Evolutionary conservation across 2,888 invertebrate species (phyloP).

Genomic region (Xestia ashworthii): DNA sequence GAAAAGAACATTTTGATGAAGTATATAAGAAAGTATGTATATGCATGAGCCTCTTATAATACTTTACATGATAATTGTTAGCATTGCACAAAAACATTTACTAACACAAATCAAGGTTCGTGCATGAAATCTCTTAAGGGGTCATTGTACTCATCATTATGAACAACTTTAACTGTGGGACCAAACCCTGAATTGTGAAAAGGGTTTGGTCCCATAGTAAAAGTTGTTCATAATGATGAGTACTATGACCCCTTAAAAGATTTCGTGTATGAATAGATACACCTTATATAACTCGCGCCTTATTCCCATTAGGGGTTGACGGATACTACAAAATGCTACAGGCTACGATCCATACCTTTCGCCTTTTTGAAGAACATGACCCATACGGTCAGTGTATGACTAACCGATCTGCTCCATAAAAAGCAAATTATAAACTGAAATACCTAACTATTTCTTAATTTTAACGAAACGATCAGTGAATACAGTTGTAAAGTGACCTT

Average conservation of each 20-base stretch:
- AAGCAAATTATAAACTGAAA: background rate
- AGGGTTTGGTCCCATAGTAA: too few species aligned
- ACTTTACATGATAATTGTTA: background rate
- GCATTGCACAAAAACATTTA: background rate
- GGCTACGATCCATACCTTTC: background rate
- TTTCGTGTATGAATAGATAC: too few species aligned
- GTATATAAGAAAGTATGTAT: background rate
- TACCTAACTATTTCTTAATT: background rate
- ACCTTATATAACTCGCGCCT: too few species aligned
- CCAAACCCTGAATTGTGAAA: too few species aligned
- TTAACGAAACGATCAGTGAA: constrained; percentile 6
- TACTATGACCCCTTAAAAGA: too few species aligned
- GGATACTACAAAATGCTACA: background rate
- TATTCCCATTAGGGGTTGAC: background rate
- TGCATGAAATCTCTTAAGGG: too few species aligned
- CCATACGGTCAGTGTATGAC: background rate
- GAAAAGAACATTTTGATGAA: background rate
- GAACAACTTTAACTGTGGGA: too few species aligned
- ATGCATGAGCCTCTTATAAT: background rate
- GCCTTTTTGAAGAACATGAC: background rate
- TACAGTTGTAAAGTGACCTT: background rate
- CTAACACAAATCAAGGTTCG: too few species aligned
- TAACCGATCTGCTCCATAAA: background rate
- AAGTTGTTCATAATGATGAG: too few species aligned
- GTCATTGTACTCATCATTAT: too few species aligned